Conservation (phyloP, 2,113 vertebrate species). For the Pimephales promelas region DNA sequence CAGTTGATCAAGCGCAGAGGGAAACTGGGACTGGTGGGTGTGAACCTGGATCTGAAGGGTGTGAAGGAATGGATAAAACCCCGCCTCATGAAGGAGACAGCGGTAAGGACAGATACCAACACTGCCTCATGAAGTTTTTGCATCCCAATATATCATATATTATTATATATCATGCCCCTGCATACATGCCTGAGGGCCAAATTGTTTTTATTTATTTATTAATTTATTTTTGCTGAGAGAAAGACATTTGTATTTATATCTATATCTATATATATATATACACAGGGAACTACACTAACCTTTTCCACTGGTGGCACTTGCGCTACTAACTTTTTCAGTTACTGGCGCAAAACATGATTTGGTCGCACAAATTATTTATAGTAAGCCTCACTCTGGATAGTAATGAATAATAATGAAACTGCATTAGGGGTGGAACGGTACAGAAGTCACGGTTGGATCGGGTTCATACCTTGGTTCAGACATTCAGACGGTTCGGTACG, state of each 20-base stretch:
- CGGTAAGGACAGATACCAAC: constrained; percentile 75
- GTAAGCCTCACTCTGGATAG: too few species aligned
- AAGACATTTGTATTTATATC: neutral
- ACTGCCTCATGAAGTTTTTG: neutral
- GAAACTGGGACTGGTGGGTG: constrained; percentile 93
- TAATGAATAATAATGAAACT: too few species aligned
- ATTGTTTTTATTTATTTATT: too few species aligned
- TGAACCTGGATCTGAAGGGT: constrained; percentile 86
- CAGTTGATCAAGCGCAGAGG: constrained; percentile 96
- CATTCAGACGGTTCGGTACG: too few species aligned
- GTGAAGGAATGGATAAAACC: constrained; percentile 88
- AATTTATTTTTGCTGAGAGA: neutral
- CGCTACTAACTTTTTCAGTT: too few species aligned
- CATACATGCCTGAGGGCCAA: neutral
- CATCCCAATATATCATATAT: neutral
- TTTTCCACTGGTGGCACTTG: too few species aligned
- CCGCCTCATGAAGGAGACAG: constrained; percentile 83
- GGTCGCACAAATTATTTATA: too few species aligned
- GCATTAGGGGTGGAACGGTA: too few species aligned
- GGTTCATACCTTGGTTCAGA: too few species aligned
- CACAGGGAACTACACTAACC: too few species aligned
- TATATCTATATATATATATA: neutral
- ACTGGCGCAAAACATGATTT: too few species aligned
- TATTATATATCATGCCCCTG: neutral
- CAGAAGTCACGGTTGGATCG: too few species aligned